Evolutionary conservation across 2,888 invertebrate genomes (phyloP).

Genomic region (Athalia circularis): DNA sequence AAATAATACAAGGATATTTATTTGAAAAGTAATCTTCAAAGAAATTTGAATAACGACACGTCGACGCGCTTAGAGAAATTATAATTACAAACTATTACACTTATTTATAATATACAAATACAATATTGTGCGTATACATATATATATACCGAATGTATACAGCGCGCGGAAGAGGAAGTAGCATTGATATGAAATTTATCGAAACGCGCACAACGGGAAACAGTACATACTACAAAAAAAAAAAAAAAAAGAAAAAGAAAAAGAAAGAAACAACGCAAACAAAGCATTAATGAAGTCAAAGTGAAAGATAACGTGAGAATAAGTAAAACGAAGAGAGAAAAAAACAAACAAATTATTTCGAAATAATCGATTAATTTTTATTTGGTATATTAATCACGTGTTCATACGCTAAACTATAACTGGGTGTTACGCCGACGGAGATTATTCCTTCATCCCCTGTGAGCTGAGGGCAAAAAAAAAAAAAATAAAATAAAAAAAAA

Average conservation of each 20-base stretch:
- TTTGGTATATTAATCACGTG: no score
- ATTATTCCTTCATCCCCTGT: conserved; percentile 48
- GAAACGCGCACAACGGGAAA: conserved; percentile 66
- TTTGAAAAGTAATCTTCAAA: no score
- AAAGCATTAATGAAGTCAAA: neutral
- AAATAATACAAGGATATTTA: no score
- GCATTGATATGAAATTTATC: conserved; percentile 67
- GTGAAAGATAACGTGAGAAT: neutral
- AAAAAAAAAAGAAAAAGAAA: neutral
- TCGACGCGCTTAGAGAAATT: no score
- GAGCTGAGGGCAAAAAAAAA: conserved; percentile 46
- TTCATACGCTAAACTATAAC: neutral
- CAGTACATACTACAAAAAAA: conserved; percentile 59
- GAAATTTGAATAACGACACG: no score
- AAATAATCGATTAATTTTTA: no score
- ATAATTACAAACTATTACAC: no score
- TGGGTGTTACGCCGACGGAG: neutral
- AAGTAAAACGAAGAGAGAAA: neutral
- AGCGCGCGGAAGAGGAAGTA: conserved; percentile 59
- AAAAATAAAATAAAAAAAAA: neutral
- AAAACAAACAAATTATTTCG: no score
- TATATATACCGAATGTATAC: neutral
- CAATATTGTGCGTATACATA: neutral
- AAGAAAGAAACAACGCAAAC: no score
- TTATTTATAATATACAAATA: no score